Conservation (phyloP, 2,888 invertebrate genomes). For the Drosophila mimetica region DNA sequence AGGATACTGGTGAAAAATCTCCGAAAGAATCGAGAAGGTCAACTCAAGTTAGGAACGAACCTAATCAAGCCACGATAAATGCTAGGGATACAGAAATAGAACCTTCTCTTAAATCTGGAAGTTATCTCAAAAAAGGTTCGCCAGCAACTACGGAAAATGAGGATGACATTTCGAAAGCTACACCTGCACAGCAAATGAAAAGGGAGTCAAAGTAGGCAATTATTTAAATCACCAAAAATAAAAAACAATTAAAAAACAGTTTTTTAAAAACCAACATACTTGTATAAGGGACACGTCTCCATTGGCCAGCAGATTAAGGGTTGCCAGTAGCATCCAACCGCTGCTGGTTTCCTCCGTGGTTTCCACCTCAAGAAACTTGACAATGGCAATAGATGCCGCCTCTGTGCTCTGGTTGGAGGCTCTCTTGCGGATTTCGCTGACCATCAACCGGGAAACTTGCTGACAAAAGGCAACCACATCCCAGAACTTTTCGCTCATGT, state of each 20-base stretch:
- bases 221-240: too few relatives aligned
- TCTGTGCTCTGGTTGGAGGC: slow-evolving; percentile 98
- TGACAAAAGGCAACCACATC: slow-evolving; percentile 97
- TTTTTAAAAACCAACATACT: too few relatives aligned
- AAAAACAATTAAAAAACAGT: too few relatives aligned
- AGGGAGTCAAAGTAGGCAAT: too few relatives aligned
- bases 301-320: slow-evolving; percentile 95
- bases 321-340: slow-evolving; percentile 97
- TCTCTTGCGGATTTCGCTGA: slow-evolving; percentile 95
- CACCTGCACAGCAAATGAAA: too few relatives aligned
- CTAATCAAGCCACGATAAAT: not conserved
- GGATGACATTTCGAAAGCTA: not conserved
- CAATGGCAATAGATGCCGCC: slow-evolving; percentile 98
- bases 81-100: not conserved
- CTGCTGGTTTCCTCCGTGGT: slow-evolving; percentile 97
- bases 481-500: slow-evolving; percentile 99
- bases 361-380: slow-evolving; percentile 97
- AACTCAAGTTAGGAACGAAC: not conserved
- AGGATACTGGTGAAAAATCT: not conserved
- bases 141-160: not conserved
- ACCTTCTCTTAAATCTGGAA: not conserved
- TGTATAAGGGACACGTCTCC: slow-evolving; percentile 96
- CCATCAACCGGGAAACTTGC: slow-evolving; percentile 97
- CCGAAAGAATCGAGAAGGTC: not conserved
- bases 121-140: not conserved